Evolutionary conservation across 2,888 invertebrate genomes (phyloP), one percentile per base, ranked within the genome.

Genomic region (Drosophila stalkeri): DNA sequence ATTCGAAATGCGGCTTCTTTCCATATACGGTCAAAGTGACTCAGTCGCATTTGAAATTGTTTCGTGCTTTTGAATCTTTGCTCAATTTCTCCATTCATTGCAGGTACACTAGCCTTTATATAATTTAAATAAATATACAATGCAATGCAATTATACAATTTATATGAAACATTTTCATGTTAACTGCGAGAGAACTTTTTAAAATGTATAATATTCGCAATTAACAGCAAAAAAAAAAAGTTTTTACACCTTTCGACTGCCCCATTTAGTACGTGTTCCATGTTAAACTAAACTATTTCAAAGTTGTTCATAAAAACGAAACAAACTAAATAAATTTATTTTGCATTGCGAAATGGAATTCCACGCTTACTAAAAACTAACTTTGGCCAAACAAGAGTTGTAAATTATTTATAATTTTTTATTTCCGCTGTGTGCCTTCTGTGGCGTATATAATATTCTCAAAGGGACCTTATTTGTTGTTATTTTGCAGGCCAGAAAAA

Each of bases 371-470:
- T 27, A 31, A 16, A 11, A 54, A 43, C 18, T 27, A 37, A 49
- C 41, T 71, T 51, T 56, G 1, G 11, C 18, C 44, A 20, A 52
- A 33, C 64, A n/a, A 51, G 51, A 43, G 33, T 35, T 56, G 2
- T 4, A 14, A 43, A 57, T 33, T n/a, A 35, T 67, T 35, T 67
- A 49, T 31, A 41, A 67, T 35, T 49, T 56, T 60, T 12, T 49
- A 41, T 67, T 41, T 41, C 39, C 55, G 44, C 8, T 27, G 20
- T 2, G 18, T 5, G 23, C 7, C 16, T 27, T 55, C 14, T 65
- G 67, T 33, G 70, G 70, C 7, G 82, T 65, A 80, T 77, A 63
- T 67, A 39, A 9, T 57, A 64, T 76, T 73, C 71, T 55, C 41
- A 23, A 64, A 49, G 41, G 23, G 16, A 18, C 5, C 23, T 56